Conservation (phyloP, 1,140 invertebrate genomes). For the Orussus abietinus region DNA sequence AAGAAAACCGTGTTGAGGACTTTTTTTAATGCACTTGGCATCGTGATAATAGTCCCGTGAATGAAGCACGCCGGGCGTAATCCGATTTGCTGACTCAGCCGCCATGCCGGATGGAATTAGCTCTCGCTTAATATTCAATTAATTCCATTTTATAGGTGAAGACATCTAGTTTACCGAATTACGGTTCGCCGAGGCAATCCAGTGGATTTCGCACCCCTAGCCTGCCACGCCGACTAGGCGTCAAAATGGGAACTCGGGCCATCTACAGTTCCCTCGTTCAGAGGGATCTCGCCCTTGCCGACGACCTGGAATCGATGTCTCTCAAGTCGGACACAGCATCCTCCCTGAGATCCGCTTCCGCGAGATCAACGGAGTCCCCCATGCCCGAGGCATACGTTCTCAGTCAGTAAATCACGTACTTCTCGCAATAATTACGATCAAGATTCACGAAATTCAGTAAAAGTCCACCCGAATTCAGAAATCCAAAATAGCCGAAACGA, state of each 20-base stretch:
- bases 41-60: no score
- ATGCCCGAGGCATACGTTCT: constrained; percentile 52
- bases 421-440: neutral
- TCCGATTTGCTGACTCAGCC: no score
- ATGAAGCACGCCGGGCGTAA: no score
- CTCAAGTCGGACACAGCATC: constrained; percentile 45
- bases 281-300: constrained; percentile 40
- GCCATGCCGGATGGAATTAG: no score
- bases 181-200: constrained; percentile 34
- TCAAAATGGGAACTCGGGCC: constrained; percentile 69
- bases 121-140: neutral
- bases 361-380: constrained; percentile 43
- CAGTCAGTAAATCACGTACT: constrained; percentile 37
- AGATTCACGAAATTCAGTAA: neutral
- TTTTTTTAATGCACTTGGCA: no score
- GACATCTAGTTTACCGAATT: constrained; percentile 47
- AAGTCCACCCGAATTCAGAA: no score
- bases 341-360: constrained; percentile 43
- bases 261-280: constrained; percentile 50
- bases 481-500: no score
- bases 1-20: no score
- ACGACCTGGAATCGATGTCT: constrained; percentile 45
- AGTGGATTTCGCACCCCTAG: constrained; percentile 46
- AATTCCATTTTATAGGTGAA: constrained; percentile 31
- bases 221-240: constrained; percentile 60